Conservation (phyloP, 2,888 invertebrate species). For the Diarsia mendica region DNA sequence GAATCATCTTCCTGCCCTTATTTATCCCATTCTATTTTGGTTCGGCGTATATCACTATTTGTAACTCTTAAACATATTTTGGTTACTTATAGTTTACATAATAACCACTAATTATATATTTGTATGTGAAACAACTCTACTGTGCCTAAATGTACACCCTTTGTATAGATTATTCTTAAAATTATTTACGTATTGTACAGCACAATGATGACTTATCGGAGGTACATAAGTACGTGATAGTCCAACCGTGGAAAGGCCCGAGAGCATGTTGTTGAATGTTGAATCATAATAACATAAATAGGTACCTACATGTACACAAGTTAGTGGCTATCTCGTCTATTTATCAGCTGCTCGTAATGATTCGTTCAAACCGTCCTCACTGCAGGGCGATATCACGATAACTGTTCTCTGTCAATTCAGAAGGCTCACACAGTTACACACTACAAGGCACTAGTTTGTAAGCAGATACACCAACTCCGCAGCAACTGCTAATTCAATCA, state of each 20-base stretch:
- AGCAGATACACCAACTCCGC: not conserved
- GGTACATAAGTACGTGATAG: not conserved
- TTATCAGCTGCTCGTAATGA: constrained; percentile 32
- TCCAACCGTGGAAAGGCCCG: not conserved
- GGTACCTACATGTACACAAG: not conserved
- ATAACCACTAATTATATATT: too few species aligned
- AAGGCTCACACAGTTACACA: not conserved
- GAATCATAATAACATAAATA: constrained; percentile 14
- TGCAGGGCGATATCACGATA: not conserved
- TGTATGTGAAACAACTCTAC: too few species aligned
- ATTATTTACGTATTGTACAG: not conserved
- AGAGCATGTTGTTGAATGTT: constrained; percentile 7
- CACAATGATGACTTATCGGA: not conserved
- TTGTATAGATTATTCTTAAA: too few species aligned
- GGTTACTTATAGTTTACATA: too few species aligned
- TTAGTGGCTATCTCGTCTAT: constrained; percentile 24
- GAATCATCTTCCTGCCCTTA: too few species aligned
- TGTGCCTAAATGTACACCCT: too few species aligned
- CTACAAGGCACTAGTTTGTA: not conserved
- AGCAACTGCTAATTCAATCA: too few species aligned
- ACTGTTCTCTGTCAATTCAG: not conserved
- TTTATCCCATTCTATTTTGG: too few species aligned
- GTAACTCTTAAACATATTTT: too few species aligned
- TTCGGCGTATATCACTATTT: too few species aligned
- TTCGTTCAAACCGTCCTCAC: constrained; percentile 4